Base-by-base conservation (phyloP, 2,113 vertebrate species). In the Corydoras sp. region DNA sequence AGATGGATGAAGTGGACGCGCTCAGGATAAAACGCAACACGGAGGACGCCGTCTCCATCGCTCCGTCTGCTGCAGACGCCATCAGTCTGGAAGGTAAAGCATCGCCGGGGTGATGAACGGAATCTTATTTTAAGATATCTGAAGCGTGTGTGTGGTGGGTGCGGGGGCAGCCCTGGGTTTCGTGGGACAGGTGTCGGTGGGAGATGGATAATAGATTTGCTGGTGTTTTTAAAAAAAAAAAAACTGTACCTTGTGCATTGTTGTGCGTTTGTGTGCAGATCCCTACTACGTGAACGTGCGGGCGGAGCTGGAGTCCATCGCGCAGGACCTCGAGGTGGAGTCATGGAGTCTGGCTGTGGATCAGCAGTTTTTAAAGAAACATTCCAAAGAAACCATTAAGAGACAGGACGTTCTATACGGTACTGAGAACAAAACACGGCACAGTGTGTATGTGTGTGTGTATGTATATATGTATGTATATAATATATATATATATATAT, bases 341-440 rank as follows among this genome's bases (percentile, higher is more conserved):
- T 97, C 97, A 6, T 99, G 95, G 96, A 98, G 95, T 79, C 83
- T 91, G 71, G 89, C 92, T 0, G 94, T 99, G 70, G 95, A 98
- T 5, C 86, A 89, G 0, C 58, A 82, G 0, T 94, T 90, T 11
- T 83, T 87, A 14, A 95, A 92, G 80, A 91, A 83, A 29, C 92
- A 94, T 65, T 88, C 86, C 60, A 93, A 88, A 81, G 92, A 95
- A 0, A 79, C 81, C 9, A 77, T 90, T 13, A 98, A 97, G 78
- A 91, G 94, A 70, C 97, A 99, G 80, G 97, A 98, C 71, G 93
- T 98, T 30, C 93, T 98, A 60, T 98, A 96, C 11, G 97, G 97
- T 98, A 29, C 10, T 72, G 35, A 43, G 35, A 43, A 43, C 35
- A 43, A 43, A 43, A 4, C 35, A 43, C 35, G 2, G 35, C 35